Base-by-base conservation (phyloP, 1,140 invertebrate genomes). In the Microplitis mediator region DNA sequence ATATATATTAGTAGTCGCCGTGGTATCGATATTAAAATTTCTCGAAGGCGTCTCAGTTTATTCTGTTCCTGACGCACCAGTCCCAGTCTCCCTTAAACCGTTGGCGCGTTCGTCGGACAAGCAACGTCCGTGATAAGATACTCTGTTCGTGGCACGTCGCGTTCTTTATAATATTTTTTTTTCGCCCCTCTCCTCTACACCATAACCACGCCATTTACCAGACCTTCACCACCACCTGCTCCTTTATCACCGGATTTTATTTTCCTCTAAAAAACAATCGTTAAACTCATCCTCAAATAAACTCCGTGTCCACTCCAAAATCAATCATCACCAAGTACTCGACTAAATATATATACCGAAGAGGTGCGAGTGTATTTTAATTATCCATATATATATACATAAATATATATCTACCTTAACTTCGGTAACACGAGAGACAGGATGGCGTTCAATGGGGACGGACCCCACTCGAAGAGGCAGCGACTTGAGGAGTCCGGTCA, bases 391-490 rank as follows among this genome's bases (percentile, higher is more conserved):
- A 45, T 45, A 45, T 45, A 45, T 5, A 45, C 3, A 45, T 1
- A 39, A 4, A 45, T 45, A 45, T 45, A 45, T 45, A 45, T 45
- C 4, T 45, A 45, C 39, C 11, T 5, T 9, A 45, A 45, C 39
- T 45, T 31, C 56, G 56, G 56, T 58, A 23, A 23, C 56, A 73
- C 69, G 73, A 72, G 32, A 64, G 74, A 74, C 64, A 82, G 80
- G 78, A 89, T 88, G 88, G 88, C 88, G 80, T 89, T 88, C 84
- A 89, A 89, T 82, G 88, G 88, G 77, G 88, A 89, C 79, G 88
- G 87, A 71, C 88, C 88, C 65, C 85, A 87, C 73, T 88, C 87
- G 9, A 89, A 89, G 81, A 86, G 88, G 77, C 87, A 88, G 75
- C 83, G 88, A 76, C 81, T 88, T 76, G 88, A 89, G 77, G 87